Base-by-base conservation (phyloP, 1,140 invertebrate genomes). In the Lepidotrigona ventralis region DNA sequence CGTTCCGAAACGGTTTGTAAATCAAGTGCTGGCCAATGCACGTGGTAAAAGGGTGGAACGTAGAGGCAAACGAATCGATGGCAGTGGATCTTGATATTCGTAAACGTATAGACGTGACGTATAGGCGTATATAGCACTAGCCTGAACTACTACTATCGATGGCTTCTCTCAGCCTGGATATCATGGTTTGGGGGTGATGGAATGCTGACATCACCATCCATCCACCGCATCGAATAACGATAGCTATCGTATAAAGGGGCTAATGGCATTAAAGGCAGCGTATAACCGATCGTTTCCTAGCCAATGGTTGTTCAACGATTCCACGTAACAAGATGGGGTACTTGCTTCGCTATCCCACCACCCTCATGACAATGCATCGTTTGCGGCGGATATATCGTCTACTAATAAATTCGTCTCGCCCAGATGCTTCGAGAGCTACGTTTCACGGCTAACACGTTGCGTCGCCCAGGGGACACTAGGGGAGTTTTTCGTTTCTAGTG, bases 171-270 rank as follows among this genome's bases (percentile, higher is more conserved):
- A 60, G 26, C 23, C 29, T 69, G 68, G 76, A 77, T 79, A 72
- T 84, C 77, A 54, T 29, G 75, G 74, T 83, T 29, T 69, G 75
- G 71, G 71, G 81, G 86, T 87, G 87, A 89, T 89, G 80, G 87
- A 89, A 87, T 82, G 83, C 77, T 89, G 87, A 85, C 87, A 86
- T 85, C 86, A 81, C 83, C 85, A 89, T 87, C 86, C 83, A 89
- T 87, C 87, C 79, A 87, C 68, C 74, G 86, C 83, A 85, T 89
- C 87, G 87, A 84, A 64, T 81, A 85, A 85, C 83, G 85, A 88
- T 85, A 78, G 46, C 79, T 72, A 88, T 88, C 85, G 82, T 79
- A 87, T 83, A 75, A 88, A 88, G 83, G 83, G 76, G 54, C 63
- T 86, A 87, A 88, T 87, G 85, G 76, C 84, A 87, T 85, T 87